Evolutionary conservation across 2,797 vertebrate species (phyloP).

Genomic region (Bovichtus diacanthus): DNA sequence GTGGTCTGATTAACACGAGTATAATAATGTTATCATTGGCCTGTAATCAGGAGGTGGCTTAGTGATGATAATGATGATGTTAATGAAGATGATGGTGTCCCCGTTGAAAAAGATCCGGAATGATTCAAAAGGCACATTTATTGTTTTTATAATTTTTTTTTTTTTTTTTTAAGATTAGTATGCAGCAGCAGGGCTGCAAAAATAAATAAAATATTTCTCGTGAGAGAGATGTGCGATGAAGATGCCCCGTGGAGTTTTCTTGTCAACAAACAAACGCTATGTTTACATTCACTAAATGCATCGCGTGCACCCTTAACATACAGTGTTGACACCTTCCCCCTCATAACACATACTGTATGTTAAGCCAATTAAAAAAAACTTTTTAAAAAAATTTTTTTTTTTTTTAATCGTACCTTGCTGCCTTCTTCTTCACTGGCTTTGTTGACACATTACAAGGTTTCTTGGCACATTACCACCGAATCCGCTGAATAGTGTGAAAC

Average conservation of each 20-base stretch:
- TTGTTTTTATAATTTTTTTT: too few species aligned
- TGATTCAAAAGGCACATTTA: constrained; percentile 5
- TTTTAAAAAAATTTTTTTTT: too few species aligned
- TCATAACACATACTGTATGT: neutral
- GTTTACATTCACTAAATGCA: neutral
- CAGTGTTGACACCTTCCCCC: neutral
- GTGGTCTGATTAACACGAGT: constrained; percentile 67
- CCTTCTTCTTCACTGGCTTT: neutral
- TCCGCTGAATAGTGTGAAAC: neutral
- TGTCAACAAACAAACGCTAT: neutral
- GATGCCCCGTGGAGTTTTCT: neutral
- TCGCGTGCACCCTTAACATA: neutral
- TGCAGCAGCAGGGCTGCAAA: neutral
- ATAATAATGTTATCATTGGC: constrained; percentile 66
- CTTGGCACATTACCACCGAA: neutral
- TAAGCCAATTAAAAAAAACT: neutral
- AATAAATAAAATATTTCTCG: neutral
- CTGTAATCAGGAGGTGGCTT: constrained; percentile 57
- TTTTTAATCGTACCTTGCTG: neutral
- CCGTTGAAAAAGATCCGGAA: constrained; percentile 12
- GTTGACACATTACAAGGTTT: neutral
- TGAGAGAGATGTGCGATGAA: neutral
- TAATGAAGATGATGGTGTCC: constrained; percentile 32
- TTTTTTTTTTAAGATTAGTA: neutral
- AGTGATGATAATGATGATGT: constrained; percentile 49